Evolutionary conservation across 2,888 invertebrate species (phyloP).

Genomic region (Drosophila limbata): DNA sequence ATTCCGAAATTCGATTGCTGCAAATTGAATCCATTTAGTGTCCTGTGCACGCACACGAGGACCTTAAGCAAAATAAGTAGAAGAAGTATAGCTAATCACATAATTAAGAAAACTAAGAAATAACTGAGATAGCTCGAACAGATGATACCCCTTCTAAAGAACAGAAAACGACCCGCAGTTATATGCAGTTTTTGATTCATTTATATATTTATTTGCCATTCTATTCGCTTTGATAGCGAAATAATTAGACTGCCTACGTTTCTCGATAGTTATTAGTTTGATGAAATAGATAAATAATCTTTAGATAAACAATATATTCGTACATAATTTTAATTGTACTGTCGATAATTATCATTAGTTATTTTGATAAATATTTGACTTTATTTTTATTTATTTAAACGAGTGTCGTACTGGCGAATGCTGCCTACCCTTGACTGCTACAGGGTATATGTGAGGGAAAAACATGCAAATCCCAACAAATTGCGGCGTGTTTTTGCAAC

Average conservation of each 20-base stretch:
- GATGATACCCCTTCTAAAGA: not conserved
- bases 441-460: conserved; percentile 4
- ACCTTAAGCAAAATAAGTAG: not conserved
- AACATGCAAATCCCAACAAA: conserved; percentile 1
- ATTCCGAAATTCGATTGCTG: not conserved
- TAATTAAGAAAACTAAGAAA: not conserved
- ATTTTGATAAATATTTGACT: too few relatives aligned
- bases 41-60: conserved; percentile 2
- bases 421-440: not conserved
- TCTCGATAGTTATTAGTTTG: too few relatives aligned
- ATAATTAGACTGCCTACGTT: too few relatives aligned
- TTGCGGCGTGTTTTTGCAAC: not conserved
- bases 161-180: not conserved
- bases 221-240: too few relatives aligned
- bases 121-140: not conserved
- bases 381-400: too few relatives aligned
- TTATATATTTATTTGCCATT: too few relatives aligned
- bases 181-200: too few relatives aligned
- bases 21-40: not conserved
- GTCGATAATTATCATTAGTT: too few relatives aligned
- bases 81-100: conserved; percentile 1
- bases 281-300: too few relatives aligned
- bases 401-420: not conserved
- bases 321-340: too few relatives aligned
- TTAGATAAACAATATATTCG: too few relatives aligned